Base-by-base conservation (phyloP, 2,888 invertebrate genomes). In the Scotopteryx bipunctaria region DNA sequence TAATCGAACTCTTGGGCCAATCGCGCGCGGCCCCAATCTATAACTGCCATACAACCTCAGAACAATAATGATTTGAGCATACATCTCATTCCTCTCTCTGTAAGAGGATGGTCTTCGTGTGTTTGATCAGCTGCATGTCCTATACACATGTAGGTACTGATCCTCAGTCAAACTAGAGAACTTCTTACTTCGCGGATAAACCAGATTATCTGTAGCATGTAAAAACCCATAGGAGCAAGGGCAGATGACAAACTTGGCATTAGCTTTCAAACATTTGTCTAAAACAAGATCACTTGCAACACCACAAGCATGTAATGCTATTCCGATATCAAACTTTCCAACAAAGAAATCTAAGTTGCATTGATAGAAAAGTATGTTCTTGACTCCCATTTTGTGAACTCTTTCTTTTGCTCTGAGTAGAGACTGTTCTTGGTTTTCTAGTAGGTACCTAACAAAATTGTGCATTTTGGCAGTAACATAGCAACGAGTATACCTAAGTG, bases 161-260 rank as follows among this genome's bases (percentile, higher is more conserved):
- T 92, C 89, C 46, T 86, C 64, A 1, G 91, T 77, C 1, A 91
- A 72, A 29, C 73, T 62, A 15, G 80, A 86, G 65, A 94, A 94
- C 29, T 76, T 76, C n/a, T 76, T 72, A 79, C 98, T 98, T 59
- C 96, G 91, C 0, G 98, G 98, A 82, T 98, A 98, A 0, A 88
- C 86, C 36, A 98, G 87, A 62, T 94, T 93, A 63, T 96, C 94
- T 67, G 96, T 97, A 56, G 94, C 92, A 79, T 95, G 95, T 8
- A 98, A 92, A 1, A 95, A 94, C 1, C 98, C 98, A 83, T 98
- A 98, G 76, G 98, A 98, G 78, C 99, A 99, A 0, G 98, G 98
- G 71, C 97, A 97, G 43, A 96, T 92, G 0, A 98, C 95, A 88
- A 98, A 98, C 59, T 94, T 92, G 0, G 98, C 98, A 48, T 91